A percentile compares a stretch with the other conserved stretches of the same genome.
phyloP scores from a whole-genome alignment of 2,113 vertebrate species.

The Sporophila hypoxantha region DNA sequence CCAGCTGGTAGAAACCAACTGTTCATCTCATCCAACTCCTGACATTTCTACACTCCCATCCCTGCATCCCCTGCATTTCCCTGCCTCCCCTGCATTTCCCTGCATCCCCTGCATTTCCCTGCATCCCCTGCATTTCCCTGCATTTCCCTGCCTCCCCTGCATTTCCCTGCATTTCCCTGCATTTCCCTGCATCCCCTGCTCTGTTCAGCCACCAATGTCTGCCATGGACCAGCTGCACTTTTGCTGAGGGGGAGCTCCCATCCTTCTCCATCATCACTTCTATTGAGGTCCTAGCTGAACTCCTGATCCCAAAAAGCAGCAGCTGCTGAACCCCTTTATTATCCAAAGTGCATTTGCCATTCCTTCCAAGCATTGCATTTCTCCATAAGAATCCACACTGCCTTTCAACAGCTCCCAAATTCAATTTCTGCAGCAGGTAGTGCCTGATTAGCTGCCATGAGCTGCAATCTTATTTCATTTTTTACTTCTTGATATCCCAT shows the following conservation, averaged over 20 bases:
- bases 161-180: not conserved
- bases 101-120: too few relatives aligned
- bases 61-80: too few relatives aligned
- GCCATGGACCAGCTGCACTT: not conserved
- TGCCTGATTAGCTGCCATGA: not conserved
- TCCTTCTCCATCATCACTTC: not conserved
- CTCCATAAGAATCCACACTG: not conserved
- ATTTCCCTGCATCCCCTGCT: too few relatives aligned
- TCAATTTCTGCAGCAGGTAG: not conserved
- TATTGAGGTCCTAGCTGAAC: not conserved
- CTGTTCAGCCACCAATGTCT: accelerated
- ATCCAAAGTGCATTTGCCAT: not conserved
- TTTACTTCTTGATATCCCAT: not conserved
- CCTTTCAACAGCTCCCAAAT: not conserved
- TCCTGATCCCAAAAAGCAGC: not conserved
- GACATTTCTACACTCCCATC: not conserved
- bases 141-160: too few relatives aligned
- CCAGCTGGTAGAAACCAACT: not conserved
- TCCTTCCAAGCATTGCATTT: not conserved
- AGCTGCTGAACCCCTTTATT: not conserved
- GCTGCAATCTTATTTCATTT: not conserved
- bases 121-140: too few relatives aligned
- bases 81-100: too few relatives aligned
- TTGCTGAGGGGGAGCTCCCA: not conserved
- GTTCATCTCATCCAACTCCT: not conserved